These are phyloP conservation scores for Harpagifer antarcticus DNA, from an alignment of 2,797 vertebrate genomes.

Conservation along the genomic window DNA sequence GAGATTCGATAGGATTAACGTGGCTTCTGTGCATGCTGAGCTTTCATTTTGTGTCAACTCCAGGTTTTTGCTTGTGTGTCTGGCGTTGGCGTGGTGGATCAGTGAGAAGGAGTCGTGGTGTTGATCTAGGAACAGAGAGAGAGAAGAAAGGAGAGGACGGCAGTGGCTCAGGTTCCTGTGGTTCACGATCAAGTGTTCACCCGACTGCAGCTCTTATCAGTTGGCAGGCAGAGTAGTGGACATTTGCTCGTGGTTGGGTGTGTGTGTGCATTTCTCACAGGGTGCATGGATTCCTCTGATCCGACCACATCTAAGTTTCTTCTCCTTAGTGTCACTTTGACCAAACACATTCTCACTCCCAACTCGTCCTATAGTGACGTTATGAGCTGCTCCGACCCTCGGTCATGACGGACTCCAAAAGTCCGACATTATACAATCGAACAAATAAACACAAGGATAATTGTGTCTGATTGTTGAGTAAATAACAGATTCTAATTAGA, in stretches of 20 bases:
- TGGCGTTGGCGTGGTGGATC: constrained; percentile 26
- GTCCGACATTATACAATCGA: no score
- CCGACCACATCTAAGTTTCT: not conserved
- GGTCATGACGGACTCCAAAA: no score
- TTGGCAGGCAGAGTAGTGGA: constrained; percentile 1
- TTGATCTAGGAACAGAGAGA: constrained; percentile 29
- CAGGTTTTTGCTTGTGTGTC: constrained; percentile 62
- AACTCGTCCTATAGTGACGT: no score
- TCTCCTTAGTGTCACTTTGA: no score
- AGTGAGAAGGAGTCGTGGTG: not conserved
- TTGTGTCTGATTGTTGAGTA: no score
- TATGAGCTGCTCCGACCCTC: no score
- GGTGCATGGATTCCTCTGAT: constrained; percentile 6
- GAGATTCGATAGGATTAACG: constrained; percentile 71
- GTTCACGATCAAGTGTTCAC: constrained; percentile 39
- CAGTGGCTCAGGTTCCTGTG: constrained; percentile 29
- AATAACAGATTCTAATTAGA: no score
- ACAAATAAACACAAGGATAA: no score
- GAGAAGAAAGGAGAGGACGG: not conserved
- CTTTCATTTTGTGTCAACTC: constrained; percentile 66
- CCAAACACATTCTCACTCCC: no score
- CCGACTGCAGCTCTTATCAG: constrained; percentile 27
- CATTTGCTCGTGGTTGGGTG: constrained; percentile 19
- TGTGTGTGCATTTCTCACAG: constrained; percentile 8
- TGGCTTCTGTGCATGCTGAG: constrained; percentile 70